These are phyloP conservation scores for Sarcophilus harrisii DNA, from an alignment of 2,797 vertebrate species.

Conservation along the genomic window DNA sequence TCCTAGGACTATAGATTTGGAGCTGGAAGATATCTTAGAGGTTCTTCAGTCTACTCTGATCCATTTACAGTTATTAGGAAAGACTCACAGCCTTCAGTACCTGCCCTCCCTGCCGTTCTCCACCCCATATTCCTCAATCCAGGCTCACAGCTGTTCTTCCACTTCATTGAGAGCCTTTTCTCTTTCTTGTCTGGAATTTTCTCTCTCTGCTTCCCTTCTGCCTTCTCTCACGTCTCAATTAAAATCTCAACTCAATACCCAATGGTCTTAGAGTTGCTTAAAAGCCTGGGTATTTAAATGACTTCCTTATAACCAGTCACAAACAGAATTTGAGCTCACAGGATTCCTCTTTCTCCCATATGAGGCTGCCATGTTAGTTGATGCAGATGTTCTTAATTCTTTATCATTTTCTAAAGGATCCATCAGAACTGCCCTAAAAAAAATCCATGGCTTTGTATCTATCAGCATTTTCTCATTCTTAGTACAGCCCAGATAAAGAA, in stretches of 20 bases:
- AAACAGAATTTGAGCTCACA: not conserved
- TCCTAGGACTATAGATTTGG: not conserved
- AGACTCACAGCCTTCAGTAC: not conserved
- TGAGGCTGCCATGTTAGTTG: not conserved
- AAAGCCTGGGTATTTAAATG: not conserved
- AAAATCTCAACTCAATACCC: not conserved
- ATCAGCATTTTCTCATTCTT: not conserved
- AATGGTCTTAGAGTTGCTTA: not conserved
- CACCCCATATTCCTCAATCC: not conserved
- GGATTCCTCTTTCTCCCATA: not conserved
- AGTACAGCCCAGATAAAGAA: constrained; percentile 51
- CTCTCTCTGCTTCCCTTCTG: not conserved
- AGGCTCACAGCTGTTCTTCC: not conserved
- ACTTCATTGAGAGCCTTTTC: not conserved
- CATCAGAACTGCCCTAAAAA: not conserved
- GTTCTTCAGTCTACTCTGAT: not conserved
- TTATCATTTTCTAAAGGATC: not conserved
- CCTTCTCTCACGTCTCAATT: not conserved
- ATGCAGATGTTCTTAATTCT: not conserved
- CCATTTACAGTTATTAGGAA: not conserved
- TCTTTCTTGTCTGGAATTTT: not conserved
- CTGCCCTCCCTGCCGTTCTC: not conserved
- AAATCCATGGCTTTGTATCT: not conserved
- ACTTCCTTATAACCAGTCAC: not conserved
- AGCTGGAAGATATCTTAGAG: not conserved